Evolutionary conservation across 37 sponge, comb jelly and placozoan genomes (phyloP), one percentile per base, ranked within the genome.

Genomic region (Haliclona indistincta): DNA sequence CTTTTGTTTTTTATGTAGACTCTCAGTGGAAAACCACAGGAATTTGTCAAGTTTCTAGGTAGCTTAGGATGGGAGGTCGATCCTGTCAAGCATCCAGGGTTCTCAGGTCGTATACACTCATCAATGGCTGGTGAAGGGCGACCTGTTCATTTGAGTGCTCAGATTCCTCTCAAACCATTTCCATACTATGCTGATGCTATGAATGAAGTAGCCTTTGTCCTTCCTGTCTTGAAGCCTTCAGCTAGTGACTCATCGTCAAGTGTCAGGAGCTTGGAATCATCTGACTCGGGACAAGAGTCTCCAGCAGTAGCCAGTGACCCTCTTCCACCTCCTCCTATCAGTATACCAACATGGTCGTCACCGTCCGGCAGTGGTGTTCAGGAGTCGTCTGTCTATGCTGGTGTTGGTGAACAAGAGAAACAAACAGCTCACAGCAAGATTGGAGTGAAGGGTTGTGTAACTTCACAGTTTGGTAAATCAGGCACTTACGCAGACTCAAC

Each of bases 41-140:
- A 94, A 33, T 95, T 83, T 53, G 6, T 66, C 4, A 73, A 86
- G 71, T 93, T 95, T 43, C 74, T 92, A 22, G 49, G 84, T 8
- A 77, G 89, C 7, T 81, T 95, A 8, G 96, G 96, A 0, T 95
- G 96, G 96, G 67, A 72, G 4, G 90, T 92, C 30, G 90, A 95
- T 41, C 89, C 86, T 1, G 56, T 67, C 34, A 62, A 69, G 19
- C 93, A 95, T 53, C 76, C 83, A 13, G 93, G 93, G 3, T 95
- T 88, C 70, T 44, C 89, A 13, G 95, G 95, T 23, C 70, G 77
- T 43, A 52, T 92, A 69, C 78, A 71, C 32, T 78, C 81, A 37
- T 58, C 37, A 17, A 55, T 41, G n/a, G 29, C 74, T n/a, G 64
- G 3, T 4, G 73, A 58, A 13, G 61, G 75, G 4, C 30, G 69